phyloP scores from a whole-genome alignment of 2,888 invertebrate species.

The Athalia rosae region DNA sequence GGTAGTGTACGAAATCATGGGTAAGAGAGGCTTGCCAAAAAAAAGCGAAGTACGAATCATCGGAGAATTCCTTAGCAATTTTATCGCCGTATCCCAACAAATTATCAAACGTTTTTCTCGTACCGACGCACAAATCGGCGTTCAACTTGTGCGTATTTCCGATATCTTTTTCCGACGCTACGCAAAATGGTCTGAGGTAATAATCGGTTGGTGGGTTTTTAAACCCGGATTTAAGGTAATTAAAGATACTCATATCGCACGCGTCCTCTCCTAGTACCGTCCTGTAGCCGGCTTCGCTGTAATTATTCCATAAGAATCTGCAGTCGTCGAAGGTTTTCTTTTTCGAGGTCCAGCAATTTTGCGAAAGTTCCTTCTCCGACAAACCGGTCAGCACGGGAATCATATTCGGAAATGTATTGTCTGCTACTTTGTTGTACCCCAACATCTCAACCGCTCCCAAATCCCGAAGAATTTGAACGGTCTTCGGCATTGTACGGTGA shows the following conservation, averaged over 20 bases:
- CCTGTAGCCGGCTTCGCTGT: slow-evolving; percentile 81
- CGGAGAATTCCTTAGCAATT: slow-evolving; percentile 78
- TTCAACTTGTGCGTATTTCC: slow-evolving; percentile 81
- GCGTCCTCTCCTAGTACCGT: slow-evolving; percentile 92
- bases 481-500: slow-evolving; percentile 87
- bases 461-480: slow-evolving; percentile 78
- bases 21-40: slow-evolving; percentile 90
- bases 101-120: slow-evolving; percentile 81
- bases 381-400: slow-evolving; percentile 87
- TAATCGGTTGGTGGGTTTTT: slow-evolving; percentile 88
- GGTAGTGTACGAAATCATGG: slow-evolving; percentile 89
- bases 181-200: slow-evolving; percentile 85
- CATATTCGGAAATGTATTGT: slow-evolving; percentile 95
- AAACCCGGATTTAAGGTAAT: slow-evolving; percentile 87
- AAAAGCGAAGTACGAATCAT: slow-evolving; percentile 84
- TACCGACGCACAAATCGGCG: slow-evolving; percentile 82
- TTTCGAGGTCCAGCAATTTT: slow-evolving; percentile 79
- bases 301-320: slow-evolving; percentile 90
- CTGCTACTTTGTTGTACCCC: slow-evolving; percentile 95
- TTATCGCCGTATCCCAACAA: slow-evolving; percentile 83
- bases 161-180: slow-evolving; percentile 80
- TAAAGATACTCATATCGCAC: slow-evolving; percentile 86
- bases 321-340: slow-evolving; percentile 84
- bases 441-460: slow-evolving; percentile 85
- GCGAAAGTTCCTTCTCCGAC: slow-evolving; percentile 79